phyloP scores from a whole-genome alignment of 2,797 vertebrate species.

The Cercopithecus diana region DNA sequence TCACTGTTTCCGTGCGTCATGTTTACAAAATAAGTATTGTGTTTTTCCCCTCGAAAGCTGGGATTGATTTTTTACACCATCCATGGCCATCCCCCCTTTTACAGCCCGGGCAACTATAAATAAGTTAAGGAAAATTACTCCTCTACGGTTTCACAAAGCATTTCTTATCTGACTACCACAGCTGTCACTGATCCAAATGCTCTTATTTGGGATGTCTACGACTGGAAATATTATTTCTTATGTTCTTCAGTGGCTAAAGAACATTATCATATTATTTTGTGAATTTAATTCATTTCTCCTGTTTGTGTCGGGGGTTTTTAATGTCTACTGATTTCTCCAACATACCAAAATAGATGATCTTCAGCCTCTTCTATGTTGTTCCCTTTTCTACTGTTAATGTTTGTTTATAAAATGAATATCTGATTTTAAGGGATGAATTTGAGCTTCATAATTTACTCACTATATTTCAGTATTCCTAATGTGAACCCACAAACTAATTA shows the following conservation, averaged over 20 bases:
- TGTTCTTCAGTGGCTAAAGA: constrained; percentile 69
- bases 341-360: neutral
- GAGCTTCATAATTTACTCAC: neutral
- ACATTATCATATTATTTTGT: constrained; percentile 64
- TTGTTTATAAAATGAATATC: neutral
- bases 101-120: constrained; percentile 76
- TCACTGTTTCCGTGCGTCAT: constrained; percentile 60
- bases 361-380: neutral
- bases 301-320: constrained; percentile 40
- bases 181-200: constrained; percentile 78
- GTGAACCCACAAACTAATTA: neutral
- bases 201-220: constrained; percentile 77
- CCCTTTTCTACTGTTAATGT: neutral
- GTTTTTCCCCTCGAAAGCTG: constrained; percentile 48
- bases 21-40: constrained; percentile 79
- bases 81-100: constrained; percentile 5
- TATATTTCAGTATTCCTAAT: neutral
- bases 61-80: constrained; percentile 62
- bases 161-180: constrained; percentile 83
- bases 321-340: constrained; percentile 59
- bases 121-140: constrained; percentile 83
- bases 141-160: constrained; percentile 77
- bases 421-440: neutral
- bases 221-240: constrained; percentile 72
- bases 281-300: constrained; percentile 69